These are phyloP conservation scores for Geotrupes spiniger DNA, from an alignment of 2,888 invertebrate genomes.

Conservation along the genomic window DNA sequence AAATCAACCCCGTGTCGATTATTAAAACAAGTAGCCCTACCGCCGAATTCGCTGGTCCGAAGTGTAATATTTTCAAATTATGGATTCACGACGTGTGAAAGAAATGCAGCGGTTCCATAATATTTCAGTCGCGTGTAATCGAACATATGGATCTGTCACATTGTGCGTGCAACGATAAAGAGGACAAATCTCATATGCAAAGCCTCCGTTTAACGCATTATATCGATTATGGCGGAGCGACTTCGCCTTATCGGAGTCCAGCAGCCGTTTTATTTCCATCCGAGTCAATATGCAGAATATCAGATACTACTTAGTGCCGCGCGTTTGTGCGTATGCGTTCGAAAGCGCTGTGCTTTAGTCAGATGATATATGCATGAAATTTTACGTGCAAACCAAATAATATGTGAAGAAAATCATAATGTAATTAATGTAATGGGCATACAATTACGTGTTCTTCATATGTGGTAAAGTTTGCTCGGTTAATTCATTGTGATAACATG, in stretches of 20 bases:
- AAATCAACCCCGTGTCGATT: too few species aligned
- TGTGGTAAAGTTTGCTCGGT: too few species aligned
- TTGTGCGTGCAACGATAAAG: slow-evolving; percentile 26
- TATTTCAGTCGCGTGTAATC: slow-evolving; percentile 8
- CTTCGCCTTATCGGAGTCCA: slow-evolving; percentile 44
- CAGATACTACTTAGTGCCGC: slow-evolving; percentile 12
- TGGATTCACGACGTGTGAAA: neutral
- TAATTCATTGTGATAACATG: too few species aligned
- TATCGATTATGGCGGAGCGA: slow-evolving; percentile 38
- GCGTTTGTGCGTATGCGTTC: too few species aligned
- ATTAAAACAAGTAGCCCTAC: too few species aligned
- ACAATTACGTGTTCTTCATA: too few species aligned
- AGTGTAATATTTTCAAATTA: slow-evolving; percentile 3
- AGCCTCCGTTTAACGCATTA: slow-evolving; percentile 33
- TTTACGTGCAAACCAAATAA: too few species aligned
- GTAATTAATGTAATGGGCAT: too few species aligned
- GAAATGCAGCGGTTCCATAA: neutral
- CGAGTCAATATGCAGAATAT: slow-evolving; percentile 41
- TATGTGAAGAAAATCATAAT: too few species aligned
- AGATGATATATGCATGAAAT: too few species aligned
- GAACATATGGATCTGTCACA: slow-evolving; percentile 27
- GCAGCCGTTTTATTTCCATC: slow-evolving; percentile 41
- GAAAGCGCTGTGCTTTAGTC: too few species aligned
- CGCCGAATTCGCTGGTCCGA: too few species aligned
- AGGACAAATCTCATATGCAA: slow-evolving; percentile 33